A percentile compares a stretch with the other conserved stretches of the same genome.
phyloP scores from a whole-genome alignment of 2,888 invertebrate species.

The Dyspetes luteomarginatus region DNA sequence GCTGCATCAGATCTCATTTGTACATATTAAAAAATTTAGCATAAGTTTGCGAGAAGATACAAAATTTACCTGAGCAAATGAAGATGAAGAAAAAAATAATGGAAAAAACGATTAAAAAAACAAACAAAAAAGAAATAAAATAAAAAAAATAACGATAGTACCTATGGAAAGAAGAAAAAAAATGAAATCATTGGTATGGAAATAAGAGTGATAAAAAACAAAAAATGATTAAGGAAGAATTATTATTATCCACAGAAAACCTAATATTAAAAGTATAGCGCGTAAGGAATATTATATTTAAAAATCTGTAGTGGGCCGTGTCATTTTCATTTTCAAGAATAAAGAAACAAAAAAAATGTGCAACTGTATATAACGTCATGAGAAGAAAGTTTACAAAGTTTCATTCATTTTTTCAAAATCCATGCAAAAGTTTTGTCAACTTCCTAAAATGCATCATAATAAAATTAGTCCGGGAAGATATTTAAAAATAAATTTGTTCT shows the following conservation, averaged over 20 bases:
- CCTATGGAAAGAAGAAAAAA: slow-evolving; percentile 12
- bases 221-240: slow-evolving; percentile 34
- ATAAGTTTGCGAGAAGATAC: slow-evolving; percentile 55
- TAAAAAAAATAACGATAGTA: slow-evolving; percentile 16
- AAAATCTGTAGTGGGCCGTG: slow-evolving; percentile 59
- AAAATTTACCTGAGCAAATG: slow-evolving; percentile 61
- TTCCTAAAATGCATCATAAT: no score
- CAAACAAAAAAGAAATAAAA: slow-evolving; percentile 6
- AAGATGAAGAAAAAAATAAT: slow-evolving; percentile 2
- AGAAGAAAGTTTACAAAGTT: neutral
- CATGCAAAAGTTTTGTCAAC: no score
- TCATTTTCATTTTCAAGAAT: slow-evolving; percentile 62
- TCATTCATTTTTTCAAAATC: neutral
- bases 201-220: slow-evolving; percentile 40
- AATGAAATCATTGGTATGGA: slow-evolving; percentile 57
- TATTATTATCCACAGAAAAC: slow-evolving; percentile 56
- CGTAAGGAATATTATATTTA: slow-evolving; percentile 54
- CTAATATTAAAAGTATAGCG: slow-evolving; percentile 52
- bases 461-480: no score
- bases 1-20: slow-evolving; percentile 64
- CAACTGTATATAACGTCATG: slow-evolving; percentile 26
- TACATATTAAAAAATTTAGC: slow-evolving; percentile 57
- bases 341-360: slow-evolving; percentile 42
- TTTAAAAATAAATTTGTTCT: no score
- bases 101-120: slow-evolving; percentile 8